Base-by-base conservation (phyloP, 1,140 invertebrate genomes). In the Cyclina sinensis region DNA sequence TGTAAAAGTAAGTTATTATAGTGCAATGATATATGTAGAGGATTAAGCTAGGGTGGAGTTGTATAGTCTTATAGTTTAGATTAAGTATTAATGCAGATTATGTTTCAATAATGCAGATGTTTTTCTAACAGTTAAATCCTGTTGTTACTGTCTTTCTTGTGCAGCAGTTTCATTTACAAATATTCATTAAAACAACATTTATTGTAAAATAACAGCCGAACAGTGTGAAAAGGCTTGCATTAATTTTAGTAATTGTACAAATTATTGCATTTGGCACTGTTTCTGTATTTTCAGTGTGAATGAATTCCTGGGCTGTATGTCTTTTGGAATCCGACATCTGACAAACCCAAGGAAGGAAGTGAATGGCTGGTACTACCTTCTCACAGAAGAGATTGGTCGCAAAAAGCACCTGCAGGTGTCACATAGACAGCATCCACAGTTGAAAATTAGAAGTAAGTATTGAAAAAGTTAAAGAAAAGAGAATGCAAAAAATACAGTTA, bases 251-350 rank as follows among this genome's bases (percentile, higher is more conserved):
- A 4, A 18, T 5, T 57, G 54, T n/a, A 57, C 54, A 4, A n/a
- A n/a, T 4, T 21, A 57, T 57, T 57, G 16, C 54, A 57, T 4
- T 57, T 57, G 3, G 54, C 21, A 57, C 21, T 57, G 1, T 16
- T 43, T 82, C 30, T 70, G 27, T 35, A 11, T 70, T 96, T 96
- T 1, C 96, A 97, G 97, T 95, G 96, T 97, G 91, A 97, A 97
- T 96, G 97, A 98, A 95, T 97, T 98, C 95, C 95, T 98, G 94
- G 97, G 97, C 96, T 98, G 97, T 94, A 97, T 97, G 96, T 97
- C 97, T 91, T 97, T 98, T 96, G 97, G 97, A 88, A 95, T 97
- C 89, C 96, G 96, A 95, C 96, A 97, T 96, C 96, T 97, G 59
- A 95, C 96, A 95, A 90, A 93, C 30, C 91, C 90, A 1, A 96